A percentile compares a stretch with the other conserved stretches of the same genome.
Conservation (phyloP, 2,113 vertebrate species). For the Hippocampus barbouri region DNA sequence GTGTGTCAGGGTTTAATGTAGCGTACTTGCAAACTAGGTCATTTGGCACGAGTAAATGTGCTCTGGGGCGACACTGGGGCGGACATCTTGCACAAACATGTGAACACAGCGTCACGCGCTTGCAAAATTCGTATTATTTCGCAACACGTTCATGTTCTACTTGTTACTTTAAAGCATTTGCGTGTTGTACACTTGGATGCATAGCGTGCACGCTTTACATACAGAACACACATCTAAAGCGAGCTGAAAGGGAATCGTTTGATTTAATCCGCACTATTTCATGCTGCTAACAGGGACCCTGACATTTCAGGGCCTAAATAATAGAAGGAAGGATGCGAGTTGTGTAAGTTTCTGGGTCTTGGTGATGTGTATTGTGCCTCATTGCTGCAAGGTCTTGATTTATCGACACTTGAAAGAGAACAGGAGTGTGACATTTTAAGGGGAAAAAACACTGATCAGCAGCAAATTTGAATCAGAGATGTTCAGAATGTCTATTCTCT, state of each 20-base stretch:
- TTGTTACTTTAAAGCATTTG: constrained; percentile 11
- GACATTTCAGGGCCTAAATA: constrained; percentile 1
- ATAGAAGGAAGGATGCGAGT: neutral
- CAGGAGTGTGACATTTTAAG: neutral
- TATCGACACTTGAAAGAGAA: neutral
- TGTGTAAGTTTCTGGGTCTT: neutral
- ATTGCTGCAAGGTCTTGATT: neutral
- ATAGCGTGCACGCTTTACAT: neutral
- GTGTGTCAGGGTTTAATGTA: constrained; percentile 64
- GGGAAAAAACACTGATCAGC: neutral
- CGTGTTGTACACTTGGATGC: neutral
- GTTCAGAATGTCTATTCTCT: too few relatives aligned
- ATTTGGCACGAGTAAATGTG: constrained; percentile 58
- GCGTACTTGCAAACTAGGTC: constrained; percentile 67
- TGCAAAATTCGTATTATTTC: constrained; percentile 18
- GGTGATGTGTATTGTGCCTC: neutral
- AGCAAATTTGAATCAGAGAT: too few relatives aligned
- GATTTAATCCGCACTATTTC: neutral
- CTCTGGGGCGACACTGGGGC: constrained; percentile 46
- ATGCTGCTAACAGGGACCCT: neutral
- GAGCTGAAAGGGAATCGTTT: neutral
- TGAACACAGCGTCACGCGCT: constrained; percentile 22
- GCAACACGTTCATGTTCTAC: constrained; percentile 8
- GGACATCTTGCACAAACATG: constrained; percentile 54
- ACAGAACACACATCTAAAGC: neutral